These are phyloP conservation scores for Nomada ruficornis DNA, from an alignment of 2,888 invertebrate species.

Conservation along the genomic window DNA sequence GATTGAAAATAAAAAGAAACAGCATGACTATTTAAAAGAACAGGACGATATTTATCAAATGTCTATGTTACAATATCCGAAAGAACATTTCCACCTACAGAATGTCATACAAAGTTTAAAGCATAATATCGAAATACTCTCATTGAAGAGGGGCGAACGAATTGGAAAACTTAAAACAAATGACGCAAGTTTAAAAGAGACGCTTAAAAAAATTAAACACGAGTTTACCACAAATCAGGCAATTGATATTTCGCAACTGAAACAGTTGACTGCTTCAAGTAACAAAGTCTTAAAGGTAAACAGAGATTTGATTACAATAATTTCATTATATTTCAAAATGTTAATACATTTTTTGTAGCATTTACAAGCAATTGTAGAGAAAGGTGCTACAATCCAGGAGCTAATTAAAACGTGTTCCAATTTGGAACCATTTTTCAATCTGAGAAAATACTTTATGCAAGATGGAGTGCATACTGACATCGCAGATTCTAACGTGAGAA, in stretches of 20 bases:
- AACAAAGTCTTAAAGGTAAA: conserved; percentile 86
- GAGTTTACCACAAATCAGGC: conserved; percentile 85
- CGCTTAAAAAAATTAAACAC: conserved; percentile 84
- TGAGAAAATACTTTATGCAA: conserved; percentile 71
- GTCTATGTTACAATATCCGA: conserved; percentile 80
- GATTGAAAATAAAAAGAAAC: conserved; percentile 79
- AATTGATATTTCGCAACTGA: conserved; percentile 86
- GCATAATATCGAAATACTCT: conserved; percentile 65
- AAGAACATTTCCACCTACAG: conserved; percentile 77
- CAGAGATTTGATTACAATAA: conserved; percentile 4
- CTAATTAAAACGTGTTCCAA: conserved; percentile 88
- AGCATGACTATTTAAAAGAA: conserved; percentile 84
- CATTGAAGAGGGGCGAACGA: conserved; percentile 66
- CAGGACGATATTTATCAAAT: conserved; percentile 85
- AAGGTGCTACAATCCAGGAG: conserved; percentile 87
- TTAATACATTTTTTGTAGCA: conserved; percentile 64
- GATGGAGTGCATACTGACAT: conserved; percentile 78
- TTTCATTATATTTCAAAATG: not conserved
- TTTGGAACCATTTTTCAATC: conserved; percentile 85
- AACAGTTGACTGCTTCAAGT: conserved; percentile 87
- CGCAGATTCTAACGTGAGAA: conserved; percentile 58
- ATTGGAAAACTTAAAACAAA: conserved; percentile 71
- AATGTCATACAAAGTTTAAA: conserved; percentile 73
- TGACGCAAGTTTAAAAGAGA: conserved; percentile 66
- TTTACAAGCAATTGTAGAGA: conserved; percentile 84